A percentile compares a stretch with the other conserved stretches of the same genome.
phyloP scores from a whole-genome alignment of 2,888 invertebrate species.

The Lissocephala sabroskyi region DNA sequence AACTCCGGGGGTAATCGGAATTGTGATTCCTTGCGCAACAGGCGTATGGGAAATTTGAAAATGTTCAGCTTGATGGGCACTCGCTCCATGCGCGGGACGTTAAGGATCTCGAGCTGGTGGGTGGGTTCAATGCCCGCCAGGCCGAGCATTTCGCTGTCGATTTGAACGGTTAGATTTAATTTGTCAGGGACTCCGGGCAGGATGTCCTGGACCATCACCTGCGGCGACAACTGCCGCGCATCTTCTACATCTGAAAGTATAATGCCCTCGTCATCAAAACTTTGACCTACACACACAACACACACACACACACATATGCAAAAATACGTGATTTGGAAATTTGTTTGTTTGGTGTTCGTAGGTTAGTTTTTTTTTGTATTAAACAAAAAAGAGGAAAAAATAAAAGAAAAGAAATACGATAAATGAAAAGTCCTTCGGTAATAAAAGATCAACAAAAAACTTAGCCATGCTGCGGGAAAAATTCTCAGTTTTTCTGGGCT shows the following conservation, averaged over 20 bases:
- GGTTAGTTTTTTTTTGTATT: background rate
- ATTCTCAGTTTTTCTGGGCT: background rate
- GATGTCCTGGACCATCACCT: constrained; percentile 54
- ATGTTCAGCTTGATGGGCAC: constrained; percentile 26
- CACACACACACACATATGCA: too few relatives aligned
- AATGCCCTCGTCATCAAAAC: constrained; percentile 68
- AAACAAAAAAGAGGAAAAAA: constrained; percentile 1
- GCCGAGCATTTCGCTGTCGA: constrained; percentile 51
- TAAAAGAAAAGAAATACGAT: constrained; percentile 21
- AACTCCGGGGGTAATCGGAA: constrained; percentile 44
- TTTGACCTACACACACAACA: constrained; percentile 31
- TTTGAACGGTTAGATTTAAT: constrained; percentile 44
- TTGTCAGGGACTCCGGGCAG: constrained; percentile 50
- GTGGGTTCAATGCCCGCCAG: constrained; percentile 24
- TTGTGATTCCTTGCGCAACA: constrained; percentile 10
- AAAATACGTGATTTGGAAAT: too few relatives aligned
- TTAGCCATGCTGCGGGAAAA: constrained; percentile 14
- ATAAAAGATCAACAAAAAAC: constrained; percentile 45
- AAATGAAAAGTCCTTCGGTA: constrained; percentile 25
- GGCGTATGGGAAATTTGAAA: constrained; percentile 17
- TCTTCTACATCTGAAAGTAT: constrained; percentile 68
- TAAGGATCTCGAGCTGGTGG: constrained; percentile 22
- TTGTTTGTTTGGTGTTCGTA: background rate
- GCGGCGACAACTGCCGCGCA: constrained; percentile 55
- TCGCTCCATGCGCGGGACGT: constrained; percentile 11